A percentile compares a stretch with the other conserved stretches of the same genome.
Evolutionary conservation across 1,140 invertebrate species (phyloP).

Genomic region (Drosophila nannoptera): DNA sequence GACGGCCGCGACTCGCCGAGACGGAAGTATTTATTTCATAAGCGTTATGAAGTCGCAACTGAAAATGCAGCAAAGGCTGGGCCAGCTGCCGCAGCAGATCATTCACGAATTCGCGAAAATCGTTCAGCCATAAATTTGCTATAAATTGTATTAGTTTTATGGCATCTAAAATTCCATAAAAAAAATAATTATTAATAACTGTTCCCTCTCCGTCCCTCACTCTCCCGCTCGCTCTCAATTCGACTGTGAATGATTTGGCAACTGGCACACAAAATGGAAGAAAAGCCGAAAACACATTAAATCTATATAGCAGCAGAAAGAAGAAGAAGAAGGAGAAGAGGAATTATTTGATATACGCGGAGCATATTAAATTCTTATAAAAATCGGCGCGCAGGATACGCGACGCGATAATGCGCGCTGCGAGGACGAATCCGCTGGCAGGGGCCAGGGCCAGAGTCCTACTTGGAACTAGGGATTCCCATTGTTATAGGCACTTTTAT

Average conservation of each 20-base stretch:
- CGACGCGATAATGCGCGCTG: conserved; percentile 26
- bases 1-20: conserved; percentile 44
- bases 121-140: neutral
- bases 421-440: conserved; percentile 12
- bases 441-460: conserved; percentile 11
- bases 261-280: conserved; percentile 35
- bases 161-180: neutral
- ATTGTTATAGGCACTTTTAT: conserved; percentile 66
- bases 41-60: conserved; percentile 68
- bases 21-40: conserved; percentile 77
- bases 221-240: neutral
- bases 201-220: neutral
- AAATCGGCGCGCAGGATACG: conserved; percentile 62
- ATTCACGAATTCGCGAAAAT: conserved; percentile 1
- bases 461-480: conserved; percentile 39
- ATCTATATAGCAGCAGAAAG: neutral
- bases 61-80: conserved; percentile 35
- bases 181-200: neutral
- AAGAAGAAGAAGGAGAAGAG: neutral
- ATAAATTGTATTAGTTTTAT: neutral
- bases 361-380: conserved; percentile 76
- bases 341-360: conserved; percentile 37
- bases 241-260: conserved; percentile 47
- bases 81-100: conserved; percentile 3
- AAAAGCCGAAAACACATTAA: conserved; percentile 58